Percentiles rank a stretch among this genome's conserved stretches.
Conservation (phyloP, 2,113 vertebrate species). For the Rhinopithecus roxellana region DNA sequence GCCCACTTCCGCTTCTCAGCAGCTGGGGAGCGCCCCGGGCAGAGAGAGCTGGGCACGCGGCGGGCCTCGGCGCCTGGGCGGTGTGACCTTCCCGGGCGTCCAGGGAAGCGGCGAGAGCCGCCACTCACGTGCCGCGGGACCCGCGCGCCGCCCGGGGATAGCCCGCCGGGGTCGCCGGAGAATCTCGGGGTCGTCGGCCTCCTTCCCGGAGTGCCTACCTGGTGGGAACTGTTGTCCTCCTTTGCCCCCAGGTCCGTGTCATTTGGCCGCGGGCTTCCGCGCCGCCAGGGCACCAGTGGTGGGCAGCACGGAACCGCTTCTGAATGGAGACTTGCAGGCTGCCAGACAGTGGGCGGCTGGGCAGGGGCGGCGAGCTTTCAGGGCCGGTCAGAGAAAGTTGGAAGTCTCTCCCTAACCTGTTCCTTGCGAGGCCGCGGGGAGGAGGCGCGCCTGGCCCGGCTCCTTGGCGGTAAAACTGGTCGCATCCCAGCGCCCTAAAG, state of each 20-base stretch:
- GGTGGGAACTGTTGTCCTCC: neutral
- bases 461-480: neutral
- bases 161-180: neutral
- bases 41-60: neutral
- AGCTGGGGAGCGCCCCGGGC: neutral
- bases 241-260: neutral
- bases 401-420: neutral
- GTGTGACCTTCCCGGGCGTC: neutral
- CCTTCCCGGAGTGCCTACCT: neutral
- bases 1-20: conserved; percentile 15
- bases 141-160: neutral
- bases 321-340: neutral
- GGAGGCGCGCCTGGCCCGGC: neutral
- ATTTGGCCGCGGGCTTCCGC: neutral
- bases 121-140: neutral
- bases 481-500: neutral
- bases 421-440: neutral
- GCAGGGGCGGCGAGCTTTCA: neutral
- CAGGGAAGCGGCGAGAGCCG: too few species aligned
- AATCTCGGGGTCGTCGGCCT: neutral
- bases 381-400: neutral
- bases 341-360: neutral
- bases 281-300: fast-evolving
- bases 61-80: too few species aligned
- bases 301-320: neutral